A percentile compares a stretch with the other conserved stretches of the same genome.
Conservation (phyloP, 2,888 invertebrate species). For the Hirtodrosophila confusa region DNA sequence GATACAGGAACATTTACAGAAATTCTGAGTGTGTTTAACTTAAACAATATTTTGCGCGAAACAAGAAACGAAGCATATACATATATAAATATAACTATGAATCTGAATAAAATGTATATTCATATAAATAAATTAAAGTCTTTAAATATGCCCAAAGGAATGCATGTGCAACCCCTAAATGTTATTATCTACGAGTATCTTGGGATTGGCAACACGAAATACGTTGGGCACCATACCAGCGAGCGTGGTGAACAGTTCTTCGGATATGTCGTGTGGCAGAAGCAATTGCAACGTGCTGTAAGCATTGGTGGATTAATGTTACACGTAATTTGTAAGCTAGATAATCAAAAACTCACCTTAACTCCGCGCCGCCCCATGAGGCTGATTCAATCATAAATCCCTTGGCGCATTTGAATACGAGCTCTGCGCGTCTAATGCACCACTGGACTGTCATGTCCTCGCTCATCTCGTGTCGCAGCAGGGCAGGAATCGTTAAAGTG, state of each 20-base stretch:
- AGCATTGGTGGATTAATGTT: neutral
- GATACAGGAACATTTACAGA: constrained; percentile 80
- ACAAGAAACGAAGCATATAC: constrained; percentile 66
- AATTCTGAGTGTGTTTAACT: constrained; percentile 77
- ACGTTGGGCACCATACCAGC: constrained; percentile 96
- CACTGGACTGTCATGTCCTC: constrained; percentile 98
- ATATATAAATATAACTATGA: constrained; percentile 58
- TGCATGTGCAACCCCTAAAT: constrained; percentile 35
- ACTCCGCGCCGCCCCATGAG: constrained; percentile 95
- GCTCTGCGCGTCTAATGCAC: constrained; percentile 97
- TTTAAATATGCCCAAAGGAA: constrained; percentile 28
- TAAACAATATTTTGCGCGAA: constrained; percentile 56
- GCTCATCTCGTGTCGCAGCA: constrained; percentile 96
- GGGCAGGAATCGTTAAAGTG: constrained; percentile 95
- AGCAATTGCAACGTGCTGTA: constrained; percentile 85
- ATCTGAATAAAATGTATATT: constrained; percentile 72
- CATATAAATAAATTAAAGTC: constrained; percentile 63
- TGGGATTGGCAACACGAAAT: constrained; percentile 97
- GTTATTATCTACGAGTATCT: constrained; percentile 87
- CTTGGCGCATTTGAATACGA: constrained; percentile 99
- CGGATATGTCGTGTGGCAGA: constrained; percentile 93
- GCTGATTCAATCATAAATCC: constrained; percentile 99
- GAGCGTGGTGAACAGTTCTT: constrained; percentile 91
- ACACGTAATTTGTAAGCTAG: neutral
- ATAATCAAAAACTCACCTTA: constrained; percentile 87